These are phyloP conservation scores for Athrips mouffetella DNA, from an alignment of 2,888 invertebrate species.

Conservation along the genomic window DNA sequence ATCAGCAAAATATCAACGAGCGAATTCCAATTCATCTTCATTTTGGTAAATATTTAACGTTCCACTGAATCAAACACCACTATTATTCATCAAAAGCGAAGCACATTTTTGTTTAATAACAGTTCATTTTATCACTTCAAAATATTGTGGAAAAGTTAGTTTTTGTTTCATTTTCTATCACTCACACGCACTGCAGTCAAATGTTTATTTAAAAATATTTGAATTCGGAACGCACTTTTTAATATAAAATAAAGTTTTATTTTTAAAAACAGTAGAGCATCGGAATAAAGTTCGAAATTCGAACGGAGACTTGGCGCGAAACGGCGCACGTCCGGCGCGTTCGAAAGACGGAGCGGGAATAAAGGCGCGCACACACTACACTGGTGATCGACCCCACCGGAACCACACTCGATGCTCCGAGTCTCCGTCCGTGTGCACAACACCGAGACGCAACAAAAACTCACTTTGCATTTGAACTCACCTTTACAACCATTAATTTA, in stretches of 20 bases:
- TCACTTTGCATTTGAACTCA: conserved; percentile 34
- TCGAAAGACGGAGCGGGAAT: conserved; percentile 51
- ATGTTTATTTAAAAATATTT: not conserved
- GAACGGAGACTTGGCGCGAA: conserved; percentile 53
- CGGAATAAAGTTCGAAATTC: conserved; percentile 28
- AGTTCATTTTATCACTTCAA: conserved; percentile 29
- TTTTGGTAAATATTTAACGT: conserved; percentile 43
- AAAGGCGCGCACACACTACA: conserved; percentile 57
- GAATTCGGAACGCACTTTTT: conserved; percentile 7
- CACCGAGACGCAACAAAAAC: conserved; percentile 66
- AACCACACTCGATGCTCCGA: conserved; percentile 75
- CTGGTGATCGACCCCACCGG: conserved; percentile 78
- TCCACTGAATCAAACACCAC: conserved; percentile 38
- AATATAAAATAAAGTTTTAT: conserved; percentile 19
- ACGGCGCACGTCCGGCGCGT: conserved; percentile 42
- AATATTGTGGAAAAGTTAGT: conserved; percentile 30
- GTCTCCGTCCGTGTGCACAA: conserved; percentile 70
- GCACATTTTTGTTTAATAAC: conserved; percentile 15
- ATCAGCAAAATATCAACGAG: conserved; percentile 51
- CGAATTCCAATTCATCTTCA: conserved; percentile 53
- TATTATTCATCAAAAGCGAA: conserved; percentile 27
- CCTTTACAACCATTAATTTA: conserved; percentile 21
- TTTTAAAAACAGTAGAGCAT: conserved; percentile 10
- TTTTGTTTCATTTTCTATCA: conserved; percentile 31
- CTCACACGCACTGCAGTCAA: conserved; percentile 21